Evolutionary conservation across 2,113 vertebrate species (phyloP).

Genomic region (Rhinopithecus roxellana): DNA sequence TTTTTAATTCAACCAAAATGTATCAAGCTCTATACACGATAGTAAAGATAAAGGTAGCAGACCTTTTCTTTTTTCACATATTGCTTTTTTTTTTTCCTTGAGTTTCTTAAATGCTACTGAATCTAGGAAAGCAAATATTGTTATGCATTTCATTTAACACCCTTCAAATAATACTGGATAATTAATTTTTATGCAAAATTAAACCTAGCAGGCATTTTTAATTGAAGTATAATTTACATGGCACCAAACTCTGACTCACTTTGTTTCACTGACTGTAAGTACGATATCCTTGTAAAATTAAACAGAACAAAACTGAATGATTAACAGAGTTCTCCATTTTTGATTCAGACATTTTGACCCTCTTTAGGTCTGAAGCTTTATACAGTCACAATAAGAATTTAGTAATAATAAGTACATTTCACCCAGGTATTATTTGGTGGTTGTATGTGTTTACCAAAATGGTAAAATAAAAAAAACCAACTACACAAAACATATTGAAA

Average conservation of each 20-base stretch:
- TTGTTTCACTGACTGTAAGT: not conserved
- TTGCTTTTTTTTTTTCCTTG: not conserved
- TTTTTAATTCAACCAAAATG: not conserved
- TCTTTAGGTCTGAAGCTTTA: not conserved
- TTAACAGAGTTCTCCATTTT: slow-evolving; percentile 14
- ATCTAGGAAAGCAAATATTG: not conserved
- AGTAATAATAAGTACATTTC: not conserved
- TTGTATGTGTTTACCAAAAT: slow-evolving; percentile 44
- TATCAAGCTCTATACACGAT: not conserved
- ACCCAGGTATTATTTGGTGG: slow-evolving; percentile 29
- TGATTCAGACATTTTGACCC: not conserved
- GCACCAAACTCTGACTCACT: not conserved
- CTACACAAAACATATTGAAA: slow-evolving; percentile 29
- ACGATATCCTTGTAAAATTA: not conserved
- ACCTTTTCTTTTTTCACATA: not conserved
- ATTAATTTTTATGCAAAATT: slow-evolving; percentile 27
- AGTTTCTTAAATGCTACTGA: not conserved
- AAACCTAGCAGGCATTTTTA: slow-evolving; percentile 22
- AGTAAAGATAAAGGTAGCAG: not conserved
- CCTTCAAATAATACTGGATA: not conserved
- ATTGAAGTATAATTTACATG: not conserved
- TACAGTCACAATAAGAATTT: not conserved
- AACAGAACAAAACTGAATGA: not conserved
- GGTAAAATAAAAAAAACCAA: not conserved
- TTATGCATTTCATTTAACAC: not conserved